phyloP scores from a whole-genome alignment of 2,797 vertebrate species.

The Hydrophis major region DNA sequence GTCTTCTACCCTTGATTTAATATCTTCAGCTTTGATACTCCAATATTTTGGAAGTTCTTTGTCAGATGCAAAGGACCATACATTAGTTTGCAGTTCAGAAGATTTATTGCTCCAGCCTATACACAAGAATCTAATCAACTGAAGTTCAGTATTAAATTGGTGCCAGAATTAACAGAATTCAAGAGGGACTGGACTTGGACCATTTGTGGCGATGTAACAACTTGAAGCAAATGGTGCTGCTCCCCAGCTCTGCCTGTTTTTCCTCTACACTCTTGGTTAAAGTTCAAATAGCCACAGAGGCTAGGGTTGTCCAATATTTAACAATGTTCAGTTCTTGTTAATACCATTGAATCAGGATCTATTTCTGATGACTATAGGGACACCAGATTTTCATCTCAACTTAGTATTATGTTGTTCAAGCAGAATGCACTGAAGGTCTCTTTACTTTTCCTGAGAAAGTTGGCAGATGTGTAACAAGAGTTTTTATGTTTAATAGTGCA shows the following conservation, averaged over 20 bases:
- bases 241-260: background rate
- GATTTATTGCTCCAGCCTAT: background rate
- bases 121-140: background rate
- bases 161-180: background rate
- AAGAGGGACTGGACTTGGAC: background rate
- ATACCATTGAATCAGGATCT: background rate
- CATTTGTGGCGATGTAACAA: background rate
- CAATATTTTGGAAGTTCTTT: background rate
- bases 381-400: background rate
- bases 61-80: background rate
- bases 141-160: background rate
- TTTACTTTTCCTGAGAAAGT: background rate
- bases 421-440: background rate
- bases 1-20: background rate
- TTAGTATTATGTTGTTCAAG: background rate
- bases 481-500: background rate
- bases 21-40: background rate
- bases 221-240: background rate
- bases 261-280: background rate
- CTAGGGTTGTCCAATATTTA: background rate
- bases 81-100: background rate
- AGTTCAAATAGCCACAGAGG: background rate
- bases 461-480: background rate
- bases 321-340: background rate
- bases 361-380: background rate